These are phyloP conservation scores for Aphidoletes aphidimyza DNA, from an alignment of 2,888 invertebrate species.

Conservation along the genomic window DNA sequence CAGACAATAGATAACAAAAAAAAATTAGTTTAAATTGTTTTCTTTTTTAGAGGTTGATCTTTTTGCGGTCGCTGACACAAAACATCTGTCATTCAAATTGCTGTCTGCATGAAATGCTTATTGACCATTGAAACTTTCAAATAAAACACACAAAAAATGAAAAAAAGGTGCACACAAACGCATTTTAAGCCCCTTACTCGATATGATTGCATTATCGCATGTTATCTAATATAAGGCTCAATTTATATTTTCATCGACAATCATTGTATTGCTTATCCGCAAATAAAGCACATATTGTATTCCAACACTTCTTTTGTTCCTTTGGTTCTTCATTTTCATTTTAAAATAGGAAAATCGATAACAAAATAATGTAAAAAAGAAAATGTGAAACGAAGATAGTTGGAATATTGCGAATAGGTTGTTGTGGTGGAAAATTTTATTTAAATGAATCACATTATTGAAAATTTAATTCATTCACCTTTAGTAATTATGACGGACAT, in stretches of 20 bases:
- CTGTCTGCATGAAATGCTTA: no score
- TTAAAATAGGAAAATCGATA: no score
- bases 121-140: no score
- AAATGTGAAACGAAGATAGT: no score
- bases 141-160: neutral
- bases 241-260: neutral
- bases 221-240: neutral
- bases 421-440: neutral
- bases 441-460: neutral
- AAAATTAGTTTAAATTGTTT: neutral
- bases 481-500: neutral
- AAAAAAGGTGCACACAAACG: neutral
- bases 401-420: neutral
- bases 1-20: neutral
- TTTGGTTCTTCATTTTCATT: no score
- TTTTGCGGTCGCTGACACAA: no score
- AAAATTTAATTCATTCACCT: neutral
- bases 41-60: no score
- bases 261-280: no score
- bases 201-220: conserved; percentile 31
- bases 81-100: no score
- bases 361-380: no score
- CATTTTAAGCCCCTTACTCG: neutral
- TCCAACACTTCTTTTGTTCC: no score
- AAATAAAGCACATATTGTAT: no score